Percentiles rank a stretch among this genome's conserved stretches.
phyloP scores from a whole-genome alignment of 2,888 invertebrate species.

The Drosophila multiciliata region DNA sequence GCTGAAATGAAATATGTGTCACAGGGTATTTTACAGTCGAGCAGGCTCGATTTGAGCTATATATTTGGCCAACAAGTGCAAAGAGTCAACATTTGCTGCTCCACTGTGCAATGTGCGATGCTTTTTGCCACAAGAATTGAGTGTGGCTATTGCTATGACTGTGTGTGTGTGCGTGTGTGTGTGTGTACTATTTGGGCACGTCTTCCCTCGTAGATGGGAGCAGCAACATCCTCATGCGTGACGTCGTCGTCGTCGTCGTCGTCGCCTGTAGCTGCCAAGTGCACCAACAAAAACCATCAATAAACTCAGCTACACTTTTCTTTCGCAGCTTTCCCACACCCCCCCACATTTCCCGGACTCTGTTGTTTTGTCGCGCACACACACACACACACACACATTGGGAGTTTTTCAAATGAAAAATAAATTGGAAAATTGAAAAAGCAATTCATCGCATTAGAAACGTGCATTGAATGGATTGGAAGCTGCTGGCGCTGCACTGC shows the following conservation, averaged over 20 bases:
- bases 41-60: background rate
- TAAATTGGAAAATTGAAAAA: conserved; percentile 80
- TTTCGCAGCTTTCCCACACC: conserved; percentile 8
- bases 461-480: conserved; percentile 65
- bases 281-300: conserved; percentile 59
- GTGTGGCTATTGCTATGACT: conserved; percentile 2
- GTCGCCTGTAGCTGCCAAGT: conserved; percentile 35
- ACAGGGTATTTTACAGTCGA: conserved; percentile 9
- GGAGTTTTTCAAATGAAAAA: conserved; percentile 67
- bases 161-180: conserved; percentile 7
- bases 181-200: conserved; percentile 15
- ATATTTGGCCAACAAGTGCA: background rate
- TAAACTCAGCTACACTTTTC: conserved; percentile 46
- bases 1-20: background rate
- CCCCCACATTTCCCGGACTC: conserved; percentile 3
- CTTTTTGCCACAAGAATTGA: conserved; percentile 11
- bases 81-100: conserved; percentile 12
- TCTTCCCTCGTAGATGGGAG: conserved; percentile 3
- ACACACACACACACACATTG: conserved; percentile 18
- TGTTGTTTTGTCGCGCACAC: conserved; percentile 9
- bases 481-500: conserved; percentile 16
- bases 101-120: conserved; percentile 25
- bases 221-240: conserved; percentile 21
- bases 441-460: conserved; percentile 77
- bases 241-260: background rate